phyloP scores from a whole-genome alignment of 2,797 vertebrate genomes.

The Sternotherus odoratus region DNA sequence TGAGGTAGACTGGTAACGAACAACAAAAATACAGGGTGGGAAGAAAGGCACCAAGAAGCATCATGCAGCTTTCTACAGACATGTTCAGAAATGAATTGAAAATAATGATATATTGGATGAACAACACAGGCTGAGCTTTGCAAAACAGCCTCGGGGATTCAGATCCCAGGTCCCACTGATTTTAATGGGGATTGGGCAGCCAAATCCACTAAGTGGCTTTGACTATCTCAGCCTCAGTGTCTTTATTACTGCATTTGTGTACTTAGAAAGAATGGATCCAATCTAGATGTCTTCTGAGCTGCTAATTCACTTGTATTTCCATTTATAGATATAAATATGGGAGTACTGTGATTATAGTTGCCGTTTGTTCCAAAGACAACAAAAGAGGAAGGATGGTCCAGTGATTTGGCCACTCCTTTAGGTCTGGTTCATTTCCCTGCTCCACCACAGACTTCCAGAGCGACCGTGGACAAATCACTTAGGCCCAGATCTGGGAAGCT shows the following conservation, averaged over 20 bases:
- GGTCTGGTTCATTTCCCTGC: background rate
- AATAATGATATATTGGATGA: rapidly evolving
- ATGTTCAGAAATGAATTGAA: background rate
- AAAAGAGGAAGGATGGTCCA: background rate
- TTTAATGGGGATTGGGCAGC: background rate
- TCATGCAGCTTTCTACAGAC: background rate
- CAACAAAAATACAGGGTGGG: background rate
- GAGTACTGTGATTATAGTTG: background rate
- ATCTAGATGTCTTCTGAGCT: background rate
- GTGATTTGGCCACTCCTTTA: background rate
- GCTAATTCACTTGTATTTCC: background rate
- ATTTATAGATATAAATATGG: rapidly evolving
- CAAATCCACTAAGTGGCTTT: background rate
- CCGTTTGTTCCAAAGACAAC: background rate
- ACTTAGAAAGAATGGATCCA: background rate
- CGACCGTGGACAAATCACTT: background rate
- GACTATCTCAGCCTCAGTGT: background rate
- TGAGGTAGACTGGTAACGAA: background rate
- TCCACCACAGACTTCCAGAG: background rate
- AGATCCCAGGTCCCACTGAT: rapidly evolving
- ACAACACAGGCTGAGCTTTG: background rate
- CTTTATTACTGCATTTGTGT: background rate
- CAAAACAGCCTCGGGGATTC: rapidly evolving
- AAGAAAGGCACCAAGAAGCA: rapidly evolving
- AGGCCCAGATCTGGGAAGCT: background rate